Evolutionary conservation across 2,113 vertebrate genomes (phyloP).

Genomic region (Strigops habroptila): DNA sequence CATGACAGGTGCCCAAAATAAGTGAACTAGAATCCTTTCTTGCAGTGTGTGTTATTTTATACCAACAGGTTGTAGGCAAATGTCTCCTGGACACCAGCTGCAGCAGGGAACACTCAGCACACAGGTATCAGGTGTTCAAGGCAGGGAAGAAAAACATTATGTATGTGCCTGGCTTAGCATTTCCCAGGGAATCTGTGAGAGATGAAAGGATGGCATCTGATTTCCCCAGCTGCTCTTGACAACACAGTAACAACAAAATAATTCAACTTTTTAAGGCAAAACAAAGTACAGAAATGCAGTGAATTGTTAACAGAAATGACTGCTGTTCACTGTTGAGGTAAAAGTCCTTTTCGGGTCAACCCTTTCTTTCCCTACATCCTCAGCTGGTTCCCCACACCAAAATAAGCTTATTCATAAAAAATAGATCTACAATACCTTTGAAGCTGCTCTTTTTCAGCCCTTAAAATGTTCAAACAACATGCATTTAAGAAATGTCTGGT

Average conservation of each 20-base stretch:
- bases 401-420: neutral
- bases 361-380: neutral
- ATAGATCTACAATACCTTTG: accelerated
- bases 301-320: neutral
- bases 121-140: neutral
- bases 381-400: neutral
- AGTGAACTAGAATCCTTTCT: neutral
- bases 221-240: neutral
- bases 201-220: neutral
- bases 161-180: neutral
- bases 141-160: neutral
- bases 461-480: neutral
- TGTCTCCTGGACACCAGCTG: neutral
- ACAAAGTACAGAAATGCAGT: neutral
- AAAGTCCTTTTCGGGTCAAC: neutral
- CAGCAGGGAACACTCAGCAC: neutral
- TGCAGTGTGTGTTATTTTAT: neutral
- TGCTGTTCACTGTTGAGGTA: neutral
- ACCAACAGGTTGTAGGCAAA: neutral
- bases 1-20: neutral
- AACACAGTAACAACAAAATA: neutral
- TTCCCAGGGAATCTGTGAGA: neutral
- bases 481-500: neutral
- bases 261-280: neutral
- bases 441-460: neutral